A percentile compares a stretch with the other conserved stretches of the same genome.
Conservation (phyloP, 2,888 invertebrate species). For the Lasiommata megera region DNA sequence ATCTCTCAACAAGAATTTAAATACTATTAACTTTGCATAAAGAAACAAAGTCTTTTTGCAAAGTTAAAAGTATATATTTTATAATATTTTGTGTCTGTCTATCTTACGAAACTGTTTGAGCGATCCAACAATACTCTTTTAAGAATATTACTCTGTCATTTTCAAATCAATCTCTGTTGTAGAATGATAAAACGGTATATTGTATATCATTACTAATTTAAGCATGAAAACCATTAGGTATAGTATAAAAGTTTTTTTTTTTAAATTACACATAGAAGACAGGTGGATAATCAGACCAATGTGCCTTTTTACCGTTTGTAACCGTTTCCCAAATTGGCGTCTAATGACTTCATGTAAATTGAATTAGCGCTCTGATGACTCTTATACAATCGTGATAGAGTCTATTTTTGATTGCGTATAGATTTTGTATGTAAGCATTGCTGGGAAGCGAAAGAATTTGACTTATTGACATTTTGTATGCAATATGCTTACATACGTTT, state of each 20-base stretch:
- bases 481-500: background rate
- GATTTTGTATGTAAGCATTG: slow-evolving; percentile 4
- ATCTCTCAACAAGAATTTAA: too few species aligned
- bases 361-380: background rate
- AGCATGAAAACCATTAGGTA: too few species aligned
- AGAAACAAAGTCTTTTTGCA: too few species aligned
- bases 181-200: too few species aligned
- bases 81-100: too few species aligned
- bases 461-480: slow-evolving; percentile 4
- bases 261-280: background rate
- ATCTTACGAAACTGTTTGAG: too few species aligned
- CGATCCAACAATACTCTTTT: too few species aligned
- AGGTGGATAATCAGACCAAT: background rate
- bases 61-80: too few species aligned
- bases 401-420: background rate
- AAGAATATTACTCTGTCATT: too few species aligned
- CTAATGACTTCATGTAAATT: slow-evolving; percentile 1
- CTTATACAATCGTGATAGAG: background rate
- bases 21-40: too few species aligned
- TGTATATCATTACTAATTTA: too few species aligned
- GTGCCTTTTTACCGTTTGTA: slow-evolving; percentile 3
- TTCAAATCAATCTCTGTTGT: too few species aligned
- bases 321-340: background rate
- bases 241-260: background rate
- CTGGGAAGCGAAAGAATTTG: background rate